Base-by-base conservation (phyloP, 2,888 invertebrate species). In the Lasioglossum oenotherae region DNA sequence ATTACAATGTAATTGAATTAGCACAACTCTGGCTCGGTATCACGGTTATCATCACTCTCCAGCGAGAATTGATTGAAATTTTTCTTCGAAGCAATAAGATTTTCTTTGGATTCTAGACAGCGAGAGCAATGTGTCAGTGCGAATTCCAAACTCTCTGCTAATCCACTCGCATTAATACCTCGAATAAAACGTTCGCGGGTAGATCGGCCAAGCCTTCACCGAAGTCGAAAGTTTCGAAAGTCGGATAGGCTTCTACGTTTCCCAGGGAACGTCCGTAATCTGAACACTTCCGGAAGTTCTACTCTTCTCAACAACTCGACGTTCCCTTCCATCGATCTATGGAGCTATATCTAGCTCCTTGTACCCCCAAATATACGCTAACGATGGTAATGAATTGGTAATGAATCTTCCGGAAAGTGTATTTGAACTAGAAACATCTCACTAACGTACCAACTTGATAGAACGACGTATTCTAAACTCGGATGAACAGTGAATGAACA, bases 201-300 rank as follows among this genome's bases (percentile, higher is more conserved):
- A 35, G 67, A 67, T 35, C 67, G 67, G 35, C 35, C 35, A 67
- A 23, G 19, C 35, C 31, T 67, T 67, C 27, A n/a, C 49, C 44
- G 10, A 57, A 67, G 67, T 67, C 67, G 67, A 35, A 67, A 67
- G 67, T 67, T 67, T 19, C 67, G 35, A 35, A 67, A 67, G 67
- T 67, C 67, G 31, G 31, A 16, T 64, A 64, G 67, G 35, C 67
- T 35, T 67, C 67, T 67, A 67, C 35, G 67, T 67, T 67, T 35
- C 35, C 31, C 35, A 8, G 35, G 67, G 35, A 35, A 67, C 35
- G 35, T 8, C 35, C 35, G 67, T 35, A 67, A 67, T 67, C 67
- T 16, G 35, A 35, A 19, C 67, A 67, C 67, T 67, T 64, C 6
- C 35, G 10, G 10, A 67, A 67, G 31, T 67, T 67, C 67, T 35